phyloP scores from a whole-genome alignment of 2,888 invertebrate species.

The Nezara viridula region DNA sequence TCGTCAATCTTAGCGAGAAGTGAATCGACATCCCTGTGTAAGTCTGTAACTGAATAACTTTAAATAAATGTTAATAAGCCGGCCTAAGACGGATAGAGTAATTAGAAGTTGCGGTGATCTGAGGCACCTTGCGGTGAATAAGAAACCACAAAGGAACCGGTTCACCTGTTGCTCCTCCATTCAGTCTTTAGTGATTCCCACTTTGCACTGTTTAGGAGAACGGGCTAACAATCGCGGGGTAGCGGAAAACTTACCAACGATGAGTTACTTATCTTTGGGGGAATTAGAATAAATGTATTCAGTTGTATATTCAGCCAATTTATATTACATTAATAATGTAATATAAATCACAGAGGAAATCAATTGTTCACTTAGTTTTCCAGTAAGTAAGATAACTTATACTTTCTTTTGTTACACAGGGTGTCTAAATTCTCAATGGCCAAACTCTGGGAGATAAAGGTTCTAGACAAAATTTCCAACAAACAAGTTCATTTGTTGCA shows the following conservation, averaged over 20 bases:
- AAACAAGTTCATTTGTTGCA: too few relatives aligned
- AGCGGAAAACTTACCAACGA: neutral
- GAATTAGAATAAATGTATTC: neutral
- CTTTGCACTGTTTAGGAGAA: neutral
- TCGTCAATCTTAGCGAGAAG: neutral
- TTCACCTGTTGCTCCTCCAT: slow-evolving; percentile 55
- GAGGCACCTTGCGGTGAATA: slow-evolving; percentile 53
- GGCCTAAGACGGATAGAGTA: slow-evolving; percentile 21
- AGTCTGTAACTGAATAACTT: neutral
- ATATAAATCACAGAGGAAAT: too few relatives aligned
- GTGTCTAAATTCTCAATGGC: too few relatives aligned
- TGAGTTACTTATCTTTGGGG: neutral
- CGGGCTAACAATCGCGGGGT: neutral
- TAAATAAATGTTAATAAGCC: slow-evolving; percentile 6
- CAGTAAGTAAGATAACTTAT: too few relatives aligned
- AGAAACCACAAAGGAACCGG: slow-evolving; percentile 47
- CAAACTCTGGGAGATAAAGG: too few relatives aligned
- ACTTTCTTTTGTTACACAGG: too few relatives aligned
- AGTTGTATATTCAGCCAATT: neutral
- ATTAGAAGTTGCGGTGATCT: slow-evolving; percentile 14
- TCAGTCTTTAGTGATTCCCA: neutral
- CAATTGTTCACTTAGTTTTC: too few relatives aligned
- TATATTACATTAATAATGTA: neutral
- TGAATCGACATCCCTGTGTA: neutral
- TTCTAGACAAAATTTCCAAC: too few relatives aligned